Percentiles rank a stretch among this genome's conserved stretches.
Evolutionary conservation across 92 coral and sea anemone genomes (phyloP).

Genomic region (Epizoanthus stellaris): DNA sequence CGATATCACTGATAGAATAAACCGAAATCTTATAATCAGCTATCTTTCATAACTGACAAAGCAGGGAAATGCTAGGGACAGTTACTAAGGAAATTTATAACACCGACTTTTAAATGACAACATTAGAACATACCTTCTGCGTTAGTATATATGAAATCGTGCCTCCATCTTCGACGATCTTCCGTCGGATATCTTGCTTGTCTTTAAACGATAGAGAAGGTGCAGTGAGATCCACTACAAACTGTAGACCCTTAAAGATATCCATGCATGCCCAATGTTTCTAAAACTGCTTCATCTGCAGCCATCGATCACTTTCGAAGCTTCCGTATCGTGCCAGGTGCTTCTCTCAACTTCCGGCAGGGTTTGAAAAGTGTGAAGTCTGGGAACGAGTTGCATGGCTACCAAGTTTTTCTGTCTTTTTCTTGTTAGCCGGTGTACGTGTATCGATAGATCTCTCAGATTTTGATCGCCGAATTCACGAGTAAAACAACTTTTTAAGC

Average conservation of each 20-base stretch:
- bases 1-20: too few relatives aligned
- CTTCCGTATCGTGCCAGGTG: too few relatives aligned
- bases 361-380: neutral
- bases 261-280: conserved; percentile 2
- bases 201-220: conserved; percentile 79
- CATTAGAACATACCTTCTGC: conserved; percentile 57
- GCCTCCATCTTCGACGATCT: conserved; percentile 84
- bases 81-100: too few relatives aligned
- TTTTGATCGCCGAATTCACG: neutral
- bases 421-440: neutral
- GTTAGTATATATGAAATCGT: conserved; percentile 86
- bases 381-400: neutral
- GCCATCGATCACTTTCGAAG: too few relatives aligned
- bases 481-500: neutral
- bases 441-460: neutral
- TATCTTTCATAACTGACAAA: too few relatives aligned
- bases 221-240: conserved; percentile 84
- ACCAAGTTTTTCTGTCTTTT: neutral
- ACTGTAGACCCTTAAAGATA: conserved; percentile 63
- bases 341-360: too few relatives aligned
- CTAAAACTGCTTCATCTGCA: too few relatives aligned
- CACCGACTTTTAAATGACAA: neutral
- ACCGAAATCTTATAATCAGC: too few relatives aligned
- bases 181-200: conserved; percentile 83
- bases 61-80: too few relatives aligned